Base-by-base conservation (phyloP, 1,140 invertebrate genomes). In the Streblospio benedicti region DNA sequence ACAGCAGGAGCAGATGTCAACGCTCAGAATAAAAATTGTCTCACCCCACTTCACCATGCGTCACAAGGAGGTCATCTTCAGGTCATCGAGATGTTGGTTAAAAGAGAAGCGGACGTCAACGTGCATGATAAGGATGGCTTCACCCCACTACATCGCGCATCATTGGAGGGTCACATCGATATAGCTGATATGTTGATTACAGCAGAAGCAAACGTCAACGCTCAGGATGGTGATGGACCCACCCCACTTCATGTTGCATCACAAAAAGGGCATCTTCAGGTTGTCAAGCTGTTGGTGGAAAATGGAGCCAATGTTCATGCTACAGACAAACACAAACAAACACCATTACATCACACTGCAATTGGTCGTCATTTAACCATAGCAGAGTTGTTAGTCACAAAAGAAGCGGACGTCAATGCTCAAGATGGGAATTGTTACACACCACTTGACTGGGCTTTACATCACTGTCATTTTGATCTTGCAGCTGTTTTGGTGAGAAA, bases 71-170 rank as follows among this genome's bases (percentile, higher is more conserved):
- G 59, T 14, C 49, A 61, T 32, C 12, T 31, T 14, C 16, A 61
- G 35, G 43, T 63, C 12, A 59, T 60, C 6, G 4, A 44, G 6
- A 43, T 63, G 6, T 32, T 63, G 18, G 20, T 63, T 6, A 33
- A 55, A 2, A 25, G n/a, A 20, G 58, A 59, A 27, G 61, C 61
- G 14, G 58, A 61, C 27, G 43, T 50, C 6, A 61, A 63, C 43
- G 16, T 59, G 2, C 23, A 27, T 28, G 57, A 59, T 43, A 28
- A 23, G 14, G 57, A 59, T n/a, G 57, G 43, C 53, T 35, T 20
- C 47, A 59, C 57, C 14, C 43, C 57, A 14, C 31, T 59, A n/a
- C 53, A 54, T 31, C 41, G 30, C 32, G 51, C 57, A 28, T 18
- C 20, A 33, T 45, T 54, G 18, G 23, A 27, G 27, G 41, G 55